Base-by-base conservation (phyloP, 2,888 invertebrate species). In the Calliopum simillimum region DNA sequence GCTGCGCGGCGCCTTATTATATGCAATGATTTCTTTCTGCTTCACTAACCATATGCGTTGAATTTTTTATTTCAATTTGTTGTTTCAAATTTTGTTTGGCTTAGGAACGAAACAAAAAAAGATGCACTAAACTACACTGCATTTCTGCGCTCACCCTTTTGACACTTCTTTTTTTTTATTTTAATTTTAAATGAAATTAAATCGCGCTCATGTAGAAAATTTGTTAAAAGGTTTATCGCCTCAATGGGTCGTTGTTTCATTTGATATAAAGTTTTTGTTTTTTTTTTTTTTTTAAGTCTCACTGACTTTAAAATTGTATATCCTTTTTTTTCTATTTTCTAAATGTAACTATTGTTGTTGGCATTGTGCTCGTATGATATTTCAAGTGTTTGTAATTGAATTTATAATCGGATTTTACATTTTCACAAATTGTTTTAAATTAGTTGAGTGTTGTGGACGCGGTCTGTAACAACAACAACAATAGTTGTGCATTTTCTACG, bases 131-230 rank as follows among this genome's bases (percentile, higher is more conserved):
- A 8, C 33, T 8, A 33, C 33, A 33, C 33, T 33, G 33, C 33
- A 33, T 33, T 33, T 33, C 33, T 33, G 5, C 33, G 33, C 33
- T 33, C 33, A 33, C 73, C 80, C 75, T 74, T 75, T 33, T 44
- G 58, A n/a, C 23, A 21, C 51, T 33, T 65, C 14, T 43, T n/a
- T n/a, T n/a, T n/a, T n/a, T n/a, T n/a, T n/a, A n/a, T 53, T 59
- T 70, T 56, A 21, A 46, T 71, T 66, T 53, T 51, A 46, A 70
- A 73, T 74, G 68, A 74, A 70, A 67, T 75, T 47, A 73, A 79
- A 71, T 74, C 71, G 71, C 76, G 71, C 72, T 81, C 81, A 80
- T 78, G 80, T 71, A 79, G 75, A 76, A 81, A 78, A 80, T 80
- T 79, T 71, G 62, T 67, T 69, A 67, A 72, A 72, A 72, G 63